phyloP scores from a whole-genome alignment of 2,797 vertebrate genomes.

The Choloepus didactylus region DNA sequence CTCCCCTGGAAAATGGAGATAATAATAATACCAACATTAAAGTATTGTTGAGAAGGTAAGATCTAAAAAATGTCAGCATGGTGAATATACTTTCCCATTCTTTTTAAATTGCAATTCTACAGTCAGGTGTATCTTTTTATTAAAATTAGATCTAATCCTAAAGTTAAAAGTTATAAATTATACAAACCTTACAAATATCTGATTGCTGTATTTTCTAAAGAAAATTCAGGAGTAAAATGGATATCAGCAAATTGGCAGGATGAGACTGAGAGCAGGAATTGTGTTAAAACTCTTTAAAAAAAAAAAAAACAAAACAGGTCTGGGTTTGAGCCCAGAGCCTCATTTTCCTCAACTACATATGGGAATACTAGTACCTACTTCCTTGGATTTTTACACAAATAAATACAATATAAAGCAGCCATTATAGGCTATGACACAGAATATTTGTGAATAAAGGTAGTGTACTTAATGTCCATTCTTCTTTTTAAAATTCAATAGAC shows the following conservation, averaged over 20 bases:
- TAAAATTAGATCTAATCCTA: not conserved
- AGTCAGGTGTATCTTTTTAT: not conserved
- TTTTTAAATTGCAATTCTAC: slow-evolving; percentile 1
- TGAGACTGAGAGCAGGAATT: not conserved
- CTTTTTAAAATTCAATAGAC: not conserved
- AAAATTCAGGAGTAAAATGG: not conserved
- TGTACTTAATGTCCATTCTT: not conserved
- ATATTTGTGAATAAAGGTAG: not conserved
- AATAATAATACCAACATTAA: not conserved
- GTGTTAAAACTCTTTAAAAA: not conserved
- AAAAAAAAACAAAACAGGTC: not conserved
- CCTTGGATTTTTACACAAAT: not conserved
- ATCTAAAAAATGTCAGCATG: not conserved
- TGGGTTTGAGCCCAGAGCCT: not conserved
- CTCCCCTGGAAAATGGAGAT: not conserved
- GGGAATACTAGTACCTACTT: not conserved
- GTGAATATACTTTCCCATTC: not conserved
- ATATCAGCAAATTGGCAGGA: not conserved
- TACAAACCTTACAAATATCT: not conserved
- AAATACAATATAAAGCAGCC: not conserved
- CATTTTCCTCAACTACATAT: not conserved
- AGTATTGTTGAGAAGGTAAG: not conserved
- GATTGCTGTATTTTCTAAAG: not conserved
- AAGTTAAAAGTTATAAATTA: not conserved
- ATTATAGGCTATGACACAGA: not conserved